Percentiles rank a stretch among this genome's conserved stretches.
Evolutionary conservation across 2,113 vertebrate species (phyloP).

Genomic region (Triplophysa siluroides): DNA sequence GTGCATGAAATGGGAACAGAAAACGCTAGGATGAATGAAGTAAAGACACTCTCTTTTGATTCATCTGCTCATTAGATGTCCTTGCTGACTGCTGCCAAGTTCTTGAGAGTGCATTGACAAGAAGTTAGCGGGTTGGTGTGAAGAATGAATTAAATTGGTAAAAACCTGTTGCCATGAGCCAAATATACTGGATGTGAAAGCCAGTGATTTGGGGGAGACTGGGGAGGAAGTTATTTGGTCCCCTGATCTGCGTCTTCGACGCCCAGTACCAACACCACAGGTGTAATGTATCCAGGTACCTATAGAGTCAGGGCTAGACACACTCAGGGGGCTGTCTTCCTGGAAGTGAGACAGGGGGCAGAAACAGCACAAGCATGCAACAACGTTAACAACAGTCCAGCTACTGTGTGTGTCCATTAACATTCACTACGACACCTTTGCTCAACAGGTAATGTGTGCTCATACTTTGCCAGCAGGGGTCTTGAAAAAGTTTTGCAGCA

Average conservation of each 20-base stretch:
- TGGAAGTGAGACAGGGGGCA: slow-evolving; percentile 90
- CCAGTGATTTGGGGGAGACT: slow-evolving; percentile 97
- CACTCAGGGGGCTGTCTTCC: slow-evolving; percentile 96
- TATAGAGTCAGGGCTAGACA: slow-evolving; percentile 95
- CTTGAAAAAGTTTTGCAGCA: slow-evolving; percentile 61
- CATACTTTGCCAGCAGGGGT: slow-evolving; percentile 59
- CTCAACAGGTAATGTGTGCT: slow-evolving; percentile 34
- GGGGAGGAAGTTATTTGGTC: slow-evolving; percentile 97
- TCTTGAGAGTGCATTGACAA: slow-evolving; percentile 81
- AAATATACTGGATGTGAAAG: slow-evolving; percentile 98
- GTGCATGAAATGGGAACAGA: neutral
- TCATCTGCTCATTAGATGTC: slow-evolving; percentile 84
- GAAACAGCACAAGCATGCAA: slow-evolving; percentile 86
- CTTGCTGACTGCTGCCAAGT: slow-evolving; percentile 80
- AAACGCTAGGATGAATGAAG: neutral
- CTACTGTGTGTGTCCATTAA: slow-evolving; percentile 68
- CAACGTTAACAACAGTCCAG: slow-evolving; percentile 86
- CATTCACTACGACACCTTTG: slow-evolving; percentile 55
- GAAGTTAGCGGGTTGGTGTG: slow-evolving; percentile 63
- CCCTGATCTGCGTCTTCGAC: slow-evolving; percentile 97
- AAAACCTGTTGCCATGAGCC: slow-evolving; percentile 98
- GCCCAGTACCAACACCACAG: slow-evolving; percentile 94
- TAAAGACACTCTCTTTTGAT: slow-evolving; percentile 57
- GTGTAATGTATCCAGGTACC: slow-evolving; percentile 95
- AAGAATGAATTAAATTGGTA: slow-evolving; percentile 89